phyloP scores from a whole-genome alignment of 1,140 invertebrate genomes.

The Drosophila guanche region DNA sequence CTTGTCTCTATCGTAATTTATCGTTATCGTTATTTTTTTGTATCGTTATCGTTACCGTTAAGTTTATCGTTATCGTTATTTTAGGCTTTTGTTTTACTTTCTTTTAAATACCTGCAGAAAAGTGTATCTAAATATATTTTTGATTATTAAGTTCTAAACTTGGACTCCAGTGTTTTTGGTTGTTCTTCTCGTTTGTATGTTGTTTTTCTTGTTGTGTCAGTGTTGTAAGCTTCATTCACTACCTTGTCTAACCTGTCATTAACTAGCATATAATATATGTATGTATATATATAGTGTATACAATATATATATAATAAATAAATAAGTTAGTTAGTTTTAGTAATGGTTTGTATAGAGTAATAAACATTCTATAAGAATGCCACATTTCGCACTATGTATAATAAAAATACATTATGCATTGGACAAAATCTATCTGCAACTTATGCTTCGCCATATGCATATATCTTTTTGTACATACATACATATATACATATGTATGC shows the following conservation, averaged over 20 bases:
- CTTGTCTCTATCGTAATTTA: constrained; percentile 62
- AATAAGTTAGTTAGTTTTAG: constrained; percentile 69
- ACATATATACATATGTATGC: constrained; percentile 29
- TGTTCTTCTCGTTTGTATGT: constrained; percentile 52
- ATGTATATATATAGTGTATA: constrained; percentile 25
- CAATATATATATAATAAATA: constrained; percentile 51
- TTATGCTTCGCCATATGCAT: too few species aligned
- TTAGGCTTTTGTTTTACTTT: constrained; percentile 46
- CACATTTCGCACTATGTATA: constrained; percentile 44
- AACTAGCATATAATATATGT: constrained; percentile 67
- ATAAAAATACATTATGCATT: constrained; percentile 72
- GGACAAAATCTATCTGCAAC: constrained; percentile 52
- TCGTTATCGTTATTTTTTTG: constrained; percentile 34
- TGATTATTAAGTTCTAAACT: constrained; percentile 82
- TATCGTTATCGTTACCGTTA: constrained; percentile 49
- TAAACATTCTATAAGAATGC: constrained; percentile 77
- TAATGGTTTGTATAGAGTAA: constrained; percentile 59
- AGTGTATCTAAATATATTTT: constrained; percentile 83
- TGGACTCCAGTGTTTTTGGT: constrained; percentile 78
- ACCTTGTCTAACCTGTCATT: constrained; percentile 67
- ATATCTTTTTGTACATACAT: constrained; percentile 9
- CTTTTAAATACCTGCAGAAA: constrained; percentile 78
- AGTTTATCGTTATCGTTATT: constrained; percentile 16
- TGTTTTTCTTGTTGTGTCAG: constrained; percentile 56
- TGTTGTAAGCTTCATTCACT: constrained; percentile 78